These are phyloP conservation scores for Ecliptopera silaceata DNA, from an alignment of 2,888 invertebrate species.

Conservation along the genomic window DNA sequence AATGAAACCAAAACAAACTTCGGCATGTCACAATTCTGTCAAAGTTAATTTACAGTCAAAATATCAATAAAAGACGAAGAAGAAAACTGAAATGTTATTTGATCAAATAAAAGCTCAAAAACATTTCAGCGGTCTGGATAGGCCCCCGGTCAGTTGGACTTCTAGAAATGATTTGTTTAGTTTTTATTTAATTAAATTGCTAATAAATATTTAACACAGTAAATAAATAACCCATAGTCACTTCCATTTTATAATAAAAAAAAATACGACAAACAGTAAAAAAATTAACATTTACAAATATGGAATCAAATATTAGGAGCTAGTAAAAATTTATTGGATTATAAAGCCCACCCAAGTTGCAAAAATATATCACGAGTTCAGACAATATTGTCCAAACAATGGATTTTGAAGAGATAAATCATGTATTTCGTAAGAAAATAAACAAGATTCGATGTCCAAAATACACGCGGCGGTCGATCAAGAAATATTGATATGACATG, in stretches of 20 bases:
- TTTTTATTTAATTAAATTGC: too few relatives aligned
- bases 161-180: too few relatives aligned
- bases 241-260: neutral
- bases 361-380: conserved; percentile 25
- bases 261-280: neutral
- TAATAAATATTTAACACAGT: too few relatives aligned
- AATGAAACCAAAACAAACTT: too few relatives aligned
- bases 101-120: too few relatives aligned
- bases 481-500: conserved; percentile 7
- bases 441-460: conserved; percentile 22
- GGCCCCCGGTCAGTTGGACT: too few relatives aligned
- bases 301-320: neutral
- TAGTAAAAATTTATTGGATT: conserved; percentile 10
- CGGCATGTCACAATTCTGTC: too few relatives aligned
- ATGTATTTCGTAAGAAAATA: conserved; percentile 21
- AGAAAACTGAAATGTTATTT: too few relatives aligned
- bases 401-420: conserved; percentile 23
- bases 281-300: neutral
- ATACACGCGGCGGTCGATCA: conserved; percentile 12
- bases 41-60: too few relatives aligned
- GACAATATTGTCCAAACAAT: conserved; percentile 32
- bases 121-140: too few relatives aligned
- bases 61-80: too few relatives aligned
- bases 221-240: too few relatives aligned
- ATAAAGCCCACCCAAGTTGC: conserved; percentile 30